A percentile compares a stretch with the other conserved stretches of the same genome.
Evolutionary conservation across 2,113 vertebrate genomes (phyloP).

Genomic region (Alces alces): DNA sequence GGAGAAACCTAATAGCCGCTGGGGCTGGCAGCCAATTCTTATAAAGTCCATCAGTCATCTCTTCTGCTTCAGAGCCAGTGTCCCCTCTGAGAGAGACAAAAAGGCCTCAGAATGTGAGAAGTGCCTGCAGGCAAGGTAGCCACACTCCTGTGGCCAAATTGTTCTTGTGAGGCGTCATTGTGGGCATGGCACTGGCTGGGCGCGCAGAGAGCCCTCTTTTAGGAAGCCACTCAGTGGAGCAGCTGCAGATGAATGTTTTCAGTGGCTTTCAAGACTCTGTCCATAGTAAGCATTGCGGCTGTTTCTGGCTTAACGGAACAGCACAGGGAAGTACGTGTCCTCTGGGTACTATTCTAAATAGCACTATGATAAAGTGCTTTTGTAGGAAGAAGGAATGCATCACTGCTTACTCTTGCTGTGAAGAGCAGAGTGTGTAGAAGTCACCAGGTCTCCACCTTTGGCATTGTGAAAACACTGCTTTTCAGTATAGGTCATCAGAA

Average conservation of each 20-base stretch:
- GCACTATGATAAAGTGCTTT: neutral
- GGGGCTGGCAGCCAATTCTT: neutral
- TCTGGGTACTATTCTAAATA: neutral
- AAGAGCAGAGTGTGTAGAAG: neutral
- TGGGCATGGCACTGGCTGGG: neutral
- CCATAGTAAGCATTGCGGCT: neutral
- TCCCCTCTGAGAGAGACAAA: neutral
- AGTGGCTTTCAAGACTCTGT: neutral
- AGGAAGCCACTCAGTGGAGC: neutral
- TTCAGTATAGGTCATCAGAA: neutral
- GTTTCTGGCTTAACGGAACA: neutral
- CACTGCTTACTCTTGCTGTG: neutral
- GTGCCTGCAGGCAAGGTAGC: neutral
- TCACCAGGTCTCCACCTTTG: neutral
- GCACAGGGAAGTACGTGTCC: neutral
- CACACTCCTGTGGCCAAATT: neutral
- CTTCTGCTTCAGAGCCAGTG: neutral
- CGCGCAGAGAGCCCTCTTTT: neutral
- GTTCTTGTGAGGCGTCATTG: neutral
- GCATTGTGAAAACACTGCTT: neutral
- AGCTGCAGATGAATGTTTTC: neutral
- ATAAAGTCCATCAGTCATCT: neutral
- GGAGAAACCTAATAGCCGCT: neutral
- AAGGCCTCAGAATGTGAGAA: neutral
- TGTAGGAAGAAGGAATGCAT: neutral